Evolutionary conservation across 2,113 vertebrate genomes (phyloP).

Genomic region (Sebastes schlegelii): DNA sequence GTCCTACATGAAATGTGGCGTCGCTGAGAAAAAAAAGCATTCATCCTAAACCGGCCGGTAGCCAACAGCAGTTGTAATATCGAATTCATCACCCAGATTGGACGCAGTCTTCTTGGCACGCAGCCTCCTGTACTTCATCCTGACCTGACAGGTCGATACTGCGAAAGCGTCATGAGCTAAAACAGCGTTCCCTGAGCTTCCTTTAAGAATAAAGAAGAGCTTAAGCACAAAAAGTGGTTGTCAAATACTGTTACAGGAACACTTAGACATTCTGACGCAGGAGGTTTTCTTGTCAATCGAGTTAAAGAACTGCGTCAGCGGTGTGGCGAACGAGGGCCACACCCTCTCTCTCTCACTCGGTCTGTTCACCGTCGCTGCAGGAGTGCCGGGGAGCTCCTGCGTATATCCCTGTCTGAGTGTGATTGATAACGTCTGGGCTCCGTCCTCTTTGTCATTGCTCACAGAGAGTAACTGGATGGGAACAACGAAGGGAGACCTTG

Average conservation of each 20-base stretch:
- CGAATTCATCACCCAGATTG: slow-evolving; percentile 58
- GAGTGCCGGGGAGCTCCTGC: slow-evolving; percentile 50
- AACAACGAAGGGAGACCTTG: neutral
- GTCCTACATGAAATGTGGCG: slow-evolving; percentile 15
- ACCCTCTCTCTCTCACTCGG: slow-evolving; percentile 11
- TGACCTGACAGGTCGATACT: slow-evolving; percentile 21
- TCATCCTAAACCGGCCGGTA: slow-evolving; percentile 10
- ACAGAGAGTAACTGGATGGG: neutral
- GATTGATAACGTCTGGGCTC: slow-evolving; percentile 74
- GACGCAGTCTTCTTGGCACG: slow-evolving; percentile 25
- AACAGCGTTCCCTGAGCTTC: neutral
- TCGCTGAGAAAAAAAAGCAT: neutral
- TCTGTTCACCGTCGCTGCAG: neutral
- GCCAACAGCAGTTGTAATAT: slow-evolving; percentile 28
- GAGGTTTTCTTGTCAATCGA: slow-evolving; percentile 34
- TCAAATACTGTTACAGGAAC: slow-evolving; percentile 33
- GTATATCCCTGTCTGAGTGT: slow-evolving; percentile 58
- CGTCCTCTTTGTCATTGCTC: slow-evolving; percentile 66
- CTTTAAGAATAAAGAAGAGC: neutral
- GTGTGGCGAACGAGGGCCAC: slow-evolving; percentile 33
- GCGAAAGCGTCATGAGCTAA: neutral
- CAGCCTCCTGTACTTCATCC: slow-evolving; percentile 31
- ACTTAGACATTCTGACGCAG: slow-evolving; percentile 54
- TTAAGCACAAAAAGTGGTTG: slow-evolving; percentile 2
- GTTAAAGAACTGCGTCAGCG: slow-evolving; percentile 34